A percentile compares a stretch with the other conserved stretches of the same genome.
These are phyloP conservation scores for Podabrus alpinus DNA, from an alignment of 2,888 invertebrate species.

Conservation along the genomic window DNA sequence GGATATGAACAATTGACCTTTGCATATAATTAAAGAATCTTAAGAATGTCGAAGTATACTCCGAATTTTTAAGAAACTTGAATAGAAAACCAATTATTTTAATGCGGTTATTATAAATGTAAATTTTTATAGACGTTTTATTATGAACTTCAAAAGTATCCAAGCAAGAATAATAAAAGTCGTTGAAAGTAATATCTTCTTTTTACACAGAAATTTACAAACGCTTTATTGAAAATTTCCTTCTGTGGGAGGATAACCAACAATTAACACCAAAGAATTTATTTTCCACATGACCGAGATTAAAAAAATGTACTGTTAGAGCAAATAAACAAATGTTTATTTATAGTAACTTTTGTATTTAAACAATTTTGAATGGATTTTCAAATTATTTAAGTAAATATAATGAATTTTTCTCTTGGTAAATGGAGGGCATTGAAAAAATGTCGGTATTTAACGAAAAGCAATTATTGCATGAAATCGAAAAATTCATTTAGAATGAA, in stretches of 20 bases:
- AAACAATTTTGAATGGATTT: no score
- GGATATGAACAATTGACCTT: neutral
- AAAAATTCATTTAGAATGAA: neutral
- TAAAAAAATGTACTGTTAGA: no score
- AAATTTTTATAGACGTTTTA: neutral
- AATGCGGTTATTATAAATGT: neutral
- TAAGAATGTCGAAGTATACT: no score
- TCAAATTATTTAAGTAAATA: no score
- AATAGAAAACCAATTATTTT: neutral
- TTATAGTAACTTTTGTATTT: no score
- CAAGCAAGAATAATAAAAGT: neutral
- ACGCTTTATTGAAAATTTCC: neutral
- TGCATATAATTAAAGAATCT: neutral
- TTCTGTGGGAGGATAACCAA: neutral
- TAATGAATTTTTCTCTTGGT: no score
- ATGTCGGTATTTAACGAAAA: no score
- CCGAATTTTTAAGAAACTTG: no score
- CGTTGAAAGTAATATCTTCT: neutral
- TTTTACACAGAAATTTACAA: neutral
- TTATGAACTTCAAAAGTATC: neutral
- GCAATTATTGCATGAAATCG: neutral
- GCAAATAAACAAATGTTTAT: no score
- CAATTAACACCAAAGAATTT: neutral
- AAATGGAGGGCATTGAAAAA: no score
- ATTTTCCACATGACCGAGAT: neutral